Evolutionary conservation across 2,888 invertebrate species (phyloP).

Genomic region (Cremastobaeus sp.): DNA sequence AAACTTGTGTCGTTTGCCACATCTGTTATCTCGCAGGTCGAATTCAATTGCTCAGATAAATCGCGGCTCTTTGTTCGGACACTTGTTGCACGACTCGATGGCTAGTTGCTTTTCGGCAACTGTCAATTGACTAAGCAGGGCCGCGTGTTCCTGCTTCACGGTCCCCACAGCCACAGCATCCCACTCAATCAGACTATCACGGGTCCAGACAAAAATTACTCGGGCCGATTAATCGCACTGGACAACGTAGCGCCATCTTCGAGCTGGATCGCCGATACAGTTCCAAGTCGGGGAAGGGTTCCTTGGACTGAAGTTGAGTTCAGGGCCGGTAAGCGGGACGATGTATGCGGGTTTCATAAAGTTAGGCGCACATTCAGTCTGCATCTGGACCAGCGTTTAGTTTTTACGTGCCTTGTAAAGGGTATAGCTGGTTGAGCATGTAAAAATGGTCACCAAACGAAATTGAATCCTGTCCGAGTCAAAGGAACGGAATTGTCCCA

Average conservation of each 20-base stretch:
- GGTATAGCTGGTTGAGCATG: too few relatives aligned
- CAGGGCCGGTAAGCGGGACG: background rate
- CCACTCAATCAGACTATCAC: too few relatives aligned
- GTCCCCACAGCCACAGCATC: slow-evolving; percentile 73
- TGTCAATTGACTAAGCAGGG: slow-evolving; percentile 73
- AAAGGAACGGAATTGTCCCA: too few relatives aligned
- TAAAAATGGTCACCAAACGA: too few relatives aligned
- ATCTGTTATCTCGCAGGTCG: slow-evolving; percentile 10
- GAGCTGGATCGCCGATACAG: slow-evolving; percentile 5
- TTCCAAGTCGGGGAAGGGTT: slow-evolving; percentile 4
- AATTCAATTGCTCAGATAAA: too few relatives aligned
- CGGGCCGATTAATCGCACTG: slow-evolving; percentile 41
- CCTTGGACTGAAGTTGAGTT: slow-evolving; percentile 19
- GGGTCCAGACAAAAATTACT: slow-evolving; percentile 66
- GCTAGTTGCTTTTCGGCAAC: slow-evolving; percentile 73
- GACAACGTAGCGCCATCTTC: slow-evolving; percentile 51
- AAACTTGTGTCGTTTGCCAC: too few relatives aligned
- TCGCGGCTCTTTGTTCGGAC: background rate
- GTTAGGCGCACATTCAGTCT: too few relatives aligned
- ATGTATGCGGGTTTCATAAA: too few relatives aligned
- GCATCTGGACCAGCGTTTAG: too few relatives aligned
- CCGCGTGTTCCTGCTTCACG: too few relatives aligned
- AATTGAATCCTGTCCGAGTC: too few relatives aligned
- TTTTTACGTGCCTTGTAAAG: too few relatives aligned
- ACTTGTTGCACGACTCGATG: background rate